A percentile compares a stretch with the other conserved stretches of the same genome.
Conservation (phyloP, 2,797 vertebrate genomes). For the Mallotus villosus region DNA sequence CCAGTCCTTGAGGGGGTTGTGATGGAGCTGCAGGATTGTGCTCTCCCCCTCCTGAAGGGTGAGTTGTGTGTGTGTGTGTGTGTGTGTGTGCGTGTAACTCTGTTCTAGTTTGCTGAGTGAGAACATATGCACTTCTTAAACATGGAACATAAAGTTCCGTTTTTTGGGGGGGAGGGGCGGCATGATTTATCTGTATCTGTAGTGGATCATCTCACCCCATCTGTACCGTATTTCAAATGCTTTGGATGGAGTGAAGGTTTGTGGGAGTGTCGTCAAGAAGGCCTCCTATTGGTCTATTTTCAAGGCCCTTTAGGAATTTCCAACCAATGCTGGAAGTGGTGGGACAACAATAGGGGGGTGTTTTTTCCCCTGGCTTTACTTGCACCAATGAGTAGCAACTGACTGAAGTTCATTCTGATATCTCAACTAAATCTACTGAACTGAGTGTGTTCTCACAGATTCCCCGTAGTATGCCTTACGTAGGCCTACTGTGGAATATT, state of each 20-base stretch:
- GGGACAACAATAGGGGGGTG: slow-evolving; percentile 37
- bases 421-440: slow-evolving; percentile 33
- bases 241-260: not conserved
- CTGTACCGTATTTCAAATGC: slow-evolving; percentile 12
- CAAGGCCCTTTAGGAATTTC: not conserved
- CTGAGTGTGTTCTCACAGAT: slow-evolving; percentile 6
- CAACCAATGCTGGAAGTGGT: slow-evolving; percentile 53
- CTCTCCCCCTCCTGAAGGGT: slow-evolving; percentile 91
- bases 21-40: slow-evolving; percentile 98
- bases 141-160: not conserved
- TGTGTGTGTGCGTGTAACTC: not conserved
- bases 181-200: slow-evolving; percentile 14
- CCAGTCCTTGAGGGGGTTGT: slow-evolving; percentile 91
- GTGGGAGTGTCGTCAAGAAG: slow-evolving; percentile 48
- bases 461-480: slow-evolving; percentile 1
- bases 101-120: not conserved
- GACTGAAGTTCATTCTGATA: slow-evolving; percentile 72
- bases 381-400: slow-evolving; percentile 15
- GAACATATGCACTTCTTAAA: not conserved
- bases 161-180: not conserved
- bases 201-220: slow-evolving; percentile 7
- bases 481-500: not conserved
- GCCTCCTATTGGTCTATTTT: slow-evolving; percentile 59
- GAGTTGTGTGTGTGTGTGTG: slow-evolving; percentile 22
- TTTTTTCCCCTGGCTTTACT: slow-evolving; percentile 14